Conservation (phyloP, 64 coral and sea anemone genomes). For the Actinia tenebrosa region DNA sequence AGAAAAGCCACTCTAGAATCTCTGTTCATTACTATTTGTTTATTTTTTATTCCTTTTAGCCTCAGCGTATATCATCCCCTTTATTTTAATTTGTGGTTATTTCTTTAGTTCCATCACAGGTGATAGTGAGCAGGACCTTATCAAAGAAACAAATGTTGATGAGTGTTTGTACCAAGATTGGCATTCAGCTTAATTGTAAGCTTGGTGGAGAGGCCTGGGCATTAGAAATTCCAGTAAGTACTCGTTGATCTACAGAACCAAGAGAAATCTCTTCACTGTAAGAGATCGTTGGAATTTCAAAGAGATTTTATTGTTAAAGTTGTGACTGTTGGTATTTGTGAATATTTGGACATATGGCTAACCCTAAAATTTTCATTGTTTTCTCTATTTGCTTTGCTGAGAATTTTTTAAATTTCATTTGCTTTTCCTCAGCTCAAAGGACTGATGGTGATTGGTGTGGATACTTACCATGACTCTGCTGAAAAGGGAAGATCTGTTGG, state of each 20-base stretch:
- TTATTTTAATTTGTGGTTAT: background rate
- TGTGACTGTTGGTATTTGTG: too few species aligned
- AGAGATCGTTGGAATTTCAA: too few species aligned
- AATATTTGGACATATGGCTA: too few species aligned
- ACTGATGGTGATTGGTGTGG: constrained; percentile 91
- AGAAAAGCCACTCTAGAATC: too few species aligned
- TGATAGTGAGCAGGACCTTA: constrained; percentile 67
- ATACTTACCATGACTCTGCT: constrained; percentile 83
- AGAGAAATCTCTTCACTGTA: background rate
- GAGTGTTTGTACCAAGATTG: constrained; percentile 96
- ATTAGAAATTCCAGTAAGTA: constrained; percentile 82
- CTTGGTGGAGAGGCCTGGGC: constrained; percentile 97
- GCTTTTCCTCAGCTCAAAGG: constrained; percentile 51
- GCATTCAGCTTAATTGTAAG: constrained; percentile 91
- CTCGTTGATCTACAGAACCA: background rate
- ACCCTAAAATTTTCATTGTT: too few species aligned
- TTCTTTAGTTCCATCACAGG: constrained; percentile 84
- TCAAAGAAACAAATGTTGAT: constrained; percentile 96
- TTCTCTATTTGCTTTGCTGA: too few species aligned
- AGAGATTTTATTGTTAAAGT: too few species aligned
- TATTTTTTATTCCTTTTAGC: too few species aligned
- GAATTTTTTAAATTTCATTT: background rate
- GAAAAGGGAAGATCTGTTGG: constrained; percentile 89
- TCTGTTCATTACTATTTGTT: too few species aligned
- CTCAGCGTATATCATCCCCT: too few species aligned